These are phyloP conservation scores for Osedax frankpressi DNA, from an alignment of 2,888 invertebrate genomes.

Conservation along the genomic window DNA sequence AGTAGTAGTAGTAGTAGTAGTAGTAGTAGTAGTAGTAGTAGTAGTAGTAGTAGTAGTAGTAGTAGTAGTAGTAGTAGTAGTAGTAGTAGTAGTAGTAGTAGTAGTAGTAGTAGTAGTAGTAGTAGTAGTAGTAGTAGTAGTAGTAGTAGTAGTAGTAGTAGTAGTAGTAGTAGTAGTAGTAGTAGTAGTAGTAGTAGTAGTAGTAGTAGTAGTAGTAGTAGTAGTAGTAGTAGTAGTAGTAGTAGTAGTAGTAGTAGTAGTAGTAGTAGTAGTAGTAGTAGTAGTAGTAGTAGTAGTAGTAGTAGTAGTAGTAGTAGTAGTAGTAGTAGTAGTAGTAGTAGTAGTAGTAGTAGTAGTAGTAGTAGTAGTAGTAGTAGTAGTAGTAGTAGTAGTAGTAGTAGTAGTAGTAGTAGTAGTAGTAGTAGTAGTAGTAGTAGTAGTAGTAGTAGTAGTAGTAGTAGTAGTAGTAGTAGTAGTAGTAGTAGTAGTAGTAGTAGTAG, in stretches of 20 bases:
- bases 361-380: too few species aligned
- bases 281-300: conserved; percentile 10
- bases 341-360: too few species aligned
- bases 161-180: conserved; percentile 13
- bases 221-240: conserved; percentile 17
- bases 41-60: conserved; percentile 25
- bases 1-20: conserved; percentile 25
- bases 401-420: too few species aligned
- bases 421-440: too few species aligned
- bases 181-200: conserved; percentile 13
- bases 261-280: conserved; percentile 15
- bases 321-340: too few species aligned
- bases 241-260: conserved; percentile 17
- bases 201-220: conserved; percentile 11
- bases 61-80: conserved; percentile 23
- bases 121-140: conserved; percentile 14
- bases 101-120: conserved; percentile 17
- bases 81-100: conserved; percentile 26
- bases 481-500: too few species aligned
- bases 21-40: conserved; percentile 26
- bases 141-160: conserved; percentile 11
- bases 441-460: too few species aligned
- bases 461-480: too few species aligned
- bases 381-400: too few species aligned
- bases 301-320: too few species aligned